A percentile compares a stretch with the other conserved stretches of the same genome.
Conservation (phyloP, 2,113 vertebrate species). For the Pundamilia nyererei region DNA sequence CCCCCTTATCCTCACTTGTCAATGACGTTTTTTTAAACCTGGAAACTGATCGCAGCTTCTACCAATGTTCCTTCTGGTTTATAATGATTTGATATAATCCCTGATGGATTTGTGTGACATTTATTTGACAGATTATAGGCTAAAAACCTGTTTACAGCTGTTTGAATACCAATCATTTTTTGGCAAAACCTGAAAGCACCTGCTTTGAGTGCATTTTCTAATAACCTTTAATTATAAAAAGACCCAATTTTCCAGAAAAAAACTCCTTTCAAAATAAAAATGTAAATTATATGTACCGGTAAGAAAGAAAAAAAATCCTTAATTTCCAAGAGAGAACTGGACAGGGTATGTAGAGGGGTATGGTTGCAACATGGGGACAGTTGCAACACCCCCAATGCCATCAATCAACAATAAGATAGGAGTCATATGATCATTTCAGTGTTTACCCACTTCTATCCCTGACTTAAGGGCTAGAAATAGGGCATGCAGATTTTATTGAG, state of each 20-base stretch:
- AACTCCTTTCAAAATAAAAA: neutral
- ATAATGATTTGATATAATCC: neutral
- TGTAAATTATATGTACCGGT: neutral
- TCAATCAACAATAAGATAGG: neutral
- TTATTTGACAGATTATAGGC: neutral
- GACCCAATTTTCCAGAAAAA: neutral
- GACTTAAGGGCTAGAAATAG: neutral
- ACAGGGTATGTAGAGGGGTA: fast-evolving
- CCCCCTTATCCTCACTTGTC: neutral
- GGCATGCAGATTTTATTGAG: neutral
- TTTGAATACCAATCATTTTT: neutral
- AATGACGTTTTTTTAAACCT: neutral
- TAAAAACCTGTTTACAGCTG: neutral
- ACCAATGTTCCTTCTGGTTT: fast-evolving
- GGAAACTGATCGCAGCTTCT: neutral
- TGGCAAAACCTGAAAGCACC: neutral
- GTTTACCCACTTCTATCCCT: neutral
- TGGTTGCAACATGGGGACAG: neutral
- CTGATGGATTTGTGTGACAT: neutral
- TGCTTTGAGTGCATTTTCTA: neutral
- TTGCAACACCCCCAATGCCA: fast-evolving
- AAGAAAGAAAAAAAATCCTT: neutral
- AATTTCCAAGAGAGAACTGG: neutral
- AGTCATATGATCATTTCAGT: neutral
- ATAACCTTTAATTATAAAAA: neutral